Evolutionary conservation across 2,888 invertebrate species (phyloP), one percentile per base, ranked within the genome.

Genomic region (Polyommatus icarus): DNA sequence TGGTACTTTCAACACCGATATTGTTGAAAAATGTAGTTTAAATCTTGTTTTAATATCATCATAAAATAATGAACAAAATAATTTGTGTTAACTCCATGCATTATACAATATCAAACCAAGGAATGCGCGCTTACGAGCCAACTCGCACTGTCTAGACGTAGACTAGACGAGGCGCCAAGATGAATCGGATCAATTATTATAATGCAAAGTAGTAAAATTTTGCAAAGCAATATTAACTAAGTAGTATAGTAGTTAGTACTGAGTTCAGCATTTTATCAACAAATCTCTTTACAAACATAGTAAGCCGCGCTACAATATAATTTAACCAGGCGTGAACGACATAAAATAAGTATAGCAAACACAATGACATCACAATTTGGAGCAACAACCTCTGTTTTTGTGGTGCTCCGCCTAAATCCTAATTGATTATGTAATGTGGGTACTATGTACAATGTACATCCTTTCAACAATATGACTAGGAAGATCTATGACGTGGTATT

Each of bases 361-460:
- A 12, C 18, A 46, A 40, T 72, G 72, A 72, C 72, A 8, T 72
- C 73, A 73, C 15, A 24, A 46, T 73, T n/a, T 72, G 36, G 72
- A 72, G 72, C 32, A 71, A 72, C 40, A 72, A 36, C 72, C 40
- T 71, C n/a, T 72, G 61, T 40, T 73, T 73, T 73, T 73, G 71
- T 36, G 18, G 36, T 73, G 6, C 7, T 20, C 46, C 24, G 24
- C 73, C 72, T 46, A 46, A 5, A 12, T 46, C 24, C 73, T 73
- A 50, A 50, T 73, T 73, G 73, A 73, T 73, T 73, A 73, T 73
- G 73, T 73, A 73, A 73, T 73, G 24, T 73, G 24, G 73, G 40
- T 61, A 24, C 8, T 59, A 2, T 20, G 59, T 24, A 61, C 4
- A 29, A 29, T 29, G 3, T 32, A 32, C 4, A 8, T 24, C 7